Percentiles rank a stretch among this genome's conserved stretches.
phyloP scores from a whole-genome alignment of 2,888 invertebrate species.

The Hypomecis punctinalis region DNA sequence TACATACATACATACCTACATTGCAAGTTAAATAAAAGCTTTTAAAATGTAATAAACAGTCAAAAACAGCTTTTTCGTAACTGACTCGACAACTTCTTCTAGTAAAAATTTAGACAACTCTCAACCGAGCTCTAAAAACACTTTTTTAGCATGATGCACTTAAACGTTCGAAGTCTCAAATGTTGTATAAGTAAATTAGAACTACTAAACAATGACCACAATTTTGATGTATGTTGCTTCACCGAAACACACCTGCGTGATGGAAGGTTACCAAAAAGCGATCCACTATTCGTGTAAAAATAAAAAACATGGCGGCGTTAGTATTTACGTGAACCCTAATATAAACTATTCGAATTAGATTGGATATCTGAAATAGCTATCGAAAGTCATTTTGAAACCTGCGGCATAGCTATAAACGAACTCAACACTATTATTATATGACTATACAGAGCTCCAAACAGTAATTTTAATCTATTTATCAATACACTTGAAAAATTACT shows the following conservation, averaged over 20 bases:
- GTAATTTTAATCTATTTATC: constrained; percentile 5
- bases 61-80: too few species aligned
- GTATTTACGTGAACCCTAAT: background rate
- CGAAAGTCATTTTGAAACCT: constrained; percentile 7
- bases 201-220: background rate
- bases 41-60: too few species aligned
- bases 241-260: background rate
- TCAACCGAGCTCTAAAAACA: too few species aligned
- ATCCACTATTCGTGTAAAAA: constrained; percentile 1
- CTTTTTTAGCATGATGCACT: constrained; percentile 3
- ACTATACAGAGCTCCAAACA: background rate
- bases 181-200: background rate
- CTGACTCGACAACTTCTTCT: too few species aligned
- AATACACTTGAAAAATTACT: constrained; percentile 2
- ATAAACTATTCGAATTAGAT: constrained; percentile 1
- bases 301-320: constrained; percentile 4
- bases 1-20: too few species aligned
- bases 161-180: background rate
- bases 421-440: constrained; percentile 1
- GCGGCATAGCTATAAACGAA: constrained; percentile 1
- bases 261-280: constrained; percentile 3
- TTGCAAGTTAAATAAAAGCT: too few species aligned
- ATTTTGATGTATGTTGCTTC: constrained; percentile 2
- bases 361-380: constrained; percentile 2
- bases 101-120: too few species aligned